A percentile compares a stretch with the other conserved stretches of the same genome.
phyloP scores from a whole-genome alignment of 1,140 invertebrate species.

The Halictus rubicundus region DNA sequence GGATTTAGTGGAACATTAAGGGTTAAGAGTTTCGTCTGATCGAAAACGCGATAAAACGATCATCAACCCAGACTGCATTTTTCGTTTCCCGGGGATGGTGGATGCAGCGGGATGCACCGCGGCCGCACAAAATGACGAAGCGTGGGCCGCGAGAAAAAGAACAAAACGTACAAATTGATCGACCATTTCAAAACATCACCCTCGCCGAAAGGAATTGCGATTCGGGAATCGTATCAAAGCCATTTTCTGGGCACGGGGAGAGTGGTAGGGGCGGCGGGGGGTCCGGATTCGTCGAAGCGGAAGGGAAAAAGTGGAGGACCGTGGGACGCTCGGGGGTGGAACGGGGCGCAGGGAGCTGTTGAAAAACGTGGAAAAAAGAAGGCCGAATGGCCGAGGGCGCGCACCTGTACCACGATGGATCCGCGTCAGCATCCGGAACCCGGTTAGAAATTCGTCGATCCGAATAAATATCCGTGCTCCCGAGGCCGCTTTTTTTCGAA shows the following conservation, averaged over 20 bases:
- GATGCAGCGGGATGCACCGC: no score
- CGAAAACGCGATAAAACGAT: no score
- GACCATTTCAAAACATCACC: slow-evolving; percentile 4
- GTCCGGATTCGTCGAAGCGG: neutral
- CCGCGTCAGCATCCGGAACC: slow-evolving; percentile 28
- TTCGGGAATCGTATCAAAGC: neutral
- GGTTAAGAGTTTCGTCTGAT: no score
- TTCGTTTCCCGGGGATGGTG: no score
- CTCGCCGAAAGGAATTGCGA: slow-evolving; percentile 3
- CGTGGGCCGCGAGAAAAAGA: neutral
- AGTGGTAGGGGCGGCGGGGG: neutral
- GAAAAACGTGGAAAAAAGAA: slow-evolving; percentile 48
- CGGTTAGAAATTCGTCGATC: slow-evolving; percentile 9
- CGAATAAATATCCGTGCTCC: slow-evolving; percentile 33
- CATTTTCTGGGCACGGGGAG: neutral
- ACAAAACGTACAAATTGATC: slow-evolving; percentile 1
- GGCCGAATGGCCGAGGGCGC: slow-evolving; percentile 7
- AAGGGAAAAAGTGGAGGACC: slow-evolving; percentile 20
- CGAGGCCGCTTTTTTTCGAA: neutral
- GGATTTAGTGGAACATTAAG: no score
- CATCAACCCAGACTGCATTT: no score
- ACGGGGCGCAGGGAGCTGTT: slow-evolving; percentile 22
- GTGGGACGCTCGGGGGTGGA: neutral
- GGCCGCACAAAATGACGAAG: no score
- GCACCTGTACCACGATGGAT: slow-evolving; percentile 38